Evolutionary conservation across 2,797 vertebrate species (phyloP), one percentile per base, ranked within the genome.

Genomic region (Pseudochirops cupreus): DNA sequence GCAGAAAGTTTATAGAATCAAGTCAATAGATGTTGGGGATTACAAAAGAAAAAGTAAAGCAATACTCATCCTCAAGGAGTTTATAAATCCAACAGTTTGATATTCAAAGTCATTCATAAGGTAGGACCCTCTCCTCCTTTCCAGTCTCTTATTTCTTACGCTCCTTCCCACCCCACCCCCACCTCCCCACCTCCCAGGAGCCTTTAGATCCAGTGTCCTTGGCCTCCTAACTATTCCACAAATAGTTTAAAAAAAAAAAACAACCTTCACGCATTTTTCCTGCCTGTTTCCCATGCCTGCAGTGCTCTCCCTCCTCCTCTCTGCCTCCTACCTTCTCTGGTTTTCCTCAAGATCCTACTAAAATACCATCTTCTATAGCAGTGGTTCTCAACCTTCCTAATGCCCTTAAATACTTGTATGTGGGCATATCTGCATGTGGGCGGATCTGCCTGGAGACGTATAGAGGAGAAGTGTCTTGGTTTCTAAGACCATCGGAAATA

Each of bases 181-280:
- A 55, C 2, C 2, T 9, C 5, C 13, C 33, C 18, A 31, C 9
- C 11, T 13, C 14, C 1, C 18, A 5, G 0, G 7, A 82, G 46
- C 21, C 21, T 26, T 46, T 82, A 46, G 7, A 46, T 82, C n/a
- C 21, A 21, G n/a, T 74, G 5, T 39, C 14, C 46, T 50, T 50
- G 21, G n/a, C 39, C 39, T 87, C 39, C 24, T 87, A 21, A 9
- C 21, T 87, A 14, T 87, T 46, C 9, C 67, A 82, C n/a, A n/a
- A n/a, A n/a, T 5, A 67, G 12, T 31, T 29, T 11, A 26, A 29
- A 58, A 58, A 58, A n/a, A n/a, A 16, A 59, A 12, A 9, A 59
- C 7, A 39, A n/a, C 18, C 39, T 18, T 82, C n/a, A 39, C 24
- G 67, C 26, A 39, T 82, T 82, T 82, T 82, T 39, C n/a, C 67